These are phyloP conservation scores for Apteryx mantelli DNA, from an alignment of 2,113 vertebrate genomes.

Conservation along the genomic window DNA sequence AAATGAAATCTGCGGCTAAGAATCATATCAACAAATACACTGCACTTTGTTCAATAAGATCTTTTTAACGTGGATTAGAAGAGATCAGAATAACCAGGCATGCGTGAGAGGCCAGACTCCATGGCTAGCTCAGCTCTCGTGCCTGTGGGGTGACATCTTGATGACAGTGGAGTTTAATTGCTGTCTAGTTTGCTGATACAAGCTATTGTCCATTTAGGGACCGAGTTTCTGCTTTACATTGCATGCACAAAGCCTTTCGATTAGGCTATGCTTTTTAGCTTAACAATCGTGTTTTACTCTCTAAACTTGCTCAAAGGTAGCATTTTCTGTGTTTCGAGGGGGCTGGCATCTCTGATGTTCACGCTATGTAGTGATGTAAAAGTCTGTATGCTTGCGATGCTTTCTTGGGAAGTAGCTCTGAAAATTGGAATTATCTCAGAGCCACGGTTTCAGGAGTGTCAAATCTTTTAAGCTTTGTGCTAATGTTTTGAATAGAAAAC, in stretches of 20 bases:
- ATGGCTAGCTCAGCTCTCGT: conserved; percentile 12
- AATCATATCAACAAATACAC: fast-evolving
- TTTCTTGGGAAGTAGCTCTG: background rate
- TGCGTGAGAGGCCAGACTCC: conserved; percentile 1
- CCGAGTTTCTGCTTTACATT: background rate
- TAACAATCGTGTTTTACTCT: background rate
- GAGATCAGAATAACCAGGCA: conserved; percentile 21
- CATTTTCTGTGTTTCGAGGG: fast-evolving
- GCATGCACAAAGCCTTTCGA: background rate
- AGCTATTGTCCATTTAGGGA: background rate
- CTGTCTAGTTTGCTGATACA: conserved; percentile 42
- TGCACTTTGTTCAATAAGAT: background rate
- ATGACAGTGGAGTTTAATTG: conserved; percentile 55
- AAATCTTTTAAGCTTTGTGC: background rate
- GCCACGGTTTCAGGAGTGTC: background rate
- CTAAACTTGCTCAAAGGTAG: background rate
- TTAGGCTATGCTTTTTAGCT: background rate
- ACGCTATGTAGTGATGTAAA: background rate
- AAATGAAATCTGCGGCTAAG: fast-evolving
- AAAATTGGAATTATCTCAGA: background rate
- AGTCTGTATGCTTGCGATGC: fast-evolving
- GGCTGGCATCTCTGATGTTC: fast-evolving
- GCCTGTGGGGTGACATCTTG: conserved; percentile 52
- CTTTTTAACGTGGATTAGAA: background rate
- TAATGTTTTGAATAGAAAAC: background rate